Base-by-base conservation (phyloP, 2,797 vertebrate genomes). In the Craterocephalus amniculus region DNA sequence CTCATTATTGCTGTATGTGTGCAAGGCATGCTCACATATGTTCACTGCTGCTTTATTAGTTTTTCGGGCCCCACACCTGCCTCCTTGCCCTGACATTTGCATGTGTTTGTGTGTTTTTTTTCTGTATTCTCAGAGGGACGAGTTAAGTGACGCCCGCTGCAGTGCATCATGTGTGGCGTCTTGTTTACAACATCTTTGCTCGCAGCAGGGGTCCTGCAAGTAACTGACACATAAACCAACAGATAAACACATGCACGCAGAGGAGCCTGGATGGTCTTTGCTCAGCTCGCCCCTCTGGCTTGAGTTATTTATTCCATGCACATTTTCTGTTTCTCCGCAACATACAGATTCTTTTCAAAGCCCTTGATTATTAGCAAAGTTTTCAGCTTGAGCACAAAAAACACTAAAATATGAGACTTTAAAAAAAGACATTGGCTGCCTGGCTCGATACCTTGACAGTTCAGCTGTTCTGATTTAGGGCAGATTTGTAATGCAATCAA, bases 161-260 rank as follows among this genome's bases (percentile, higher is more conserved):
- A 70, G 74, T 84, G 55, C 75, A 67, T 89, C 86, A 84, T 91
- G 83, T 65, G 74, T n/a, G 48, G 67, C 58, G 73, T 77, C 82
- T 84, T 57, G 79, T 88, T 88, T 89, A 83, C 83, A 80, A 79
- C 90, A 88, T 91, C 83, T 89, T 88, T 91, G 61, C 67, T 84
- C 90, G 78, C 90, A 88, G 90, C 84, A 70, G 88, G 91, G 72
- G 69, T 79, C 69, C 79, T 67, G 74, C 76, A 77, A 87, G 60
- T 62, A 83, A 78, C 70, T 56, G 72, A 85, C 82, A 87, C 76
- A 86, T 87, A 86, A 85, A 86, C 80, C 83, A 81, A 81, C 81
- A 88, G 76, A 86, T 82, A 87, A 88, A 91, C 87, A 86, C 70
- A 74, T 7, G 60, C 81, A 72, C 73, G 38, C 72, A 0, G 72